Percentiles rank a stretch among this genome's conserved stretches.
phyloP scores from a whole-genome alignment of 2,113 vertebrate species.

The Vulpes vulpes region DNA sequence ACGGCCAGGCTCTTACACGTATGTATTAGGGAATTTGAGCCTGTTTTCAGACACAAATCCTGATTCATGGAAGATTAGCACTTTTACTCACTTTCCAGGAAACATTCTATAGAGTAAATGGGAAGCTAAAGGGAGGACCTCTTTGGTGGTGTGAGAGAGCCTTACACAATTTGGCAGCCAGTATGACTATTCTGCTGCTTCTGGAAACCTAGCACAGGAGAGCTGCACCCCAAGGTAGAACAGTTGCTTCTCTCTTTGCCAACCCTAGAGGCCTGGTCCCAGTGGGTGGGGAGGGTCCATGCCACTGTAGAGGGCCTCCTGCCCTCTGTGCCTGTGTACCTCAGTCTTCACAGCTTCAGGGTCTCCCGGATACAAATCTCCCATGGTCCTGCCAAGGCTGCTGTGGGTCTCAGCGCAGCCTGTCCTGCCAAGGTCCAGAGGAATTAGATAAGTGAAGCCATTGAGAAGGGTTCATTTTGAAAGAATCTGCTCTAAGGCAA shows the following conservation, averaged over 20 bases:
- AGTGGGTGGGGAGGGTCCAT: not conserved
- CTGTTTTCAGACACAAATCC: not conserved
- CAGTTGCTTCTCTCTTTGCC: not conserved
- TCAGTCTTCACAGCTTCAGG: not conserved
- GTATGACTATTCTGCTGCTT: not conserved
- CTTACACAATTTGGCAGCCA: not conserved
- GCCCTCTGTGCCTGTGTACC: too few relatives aligned
- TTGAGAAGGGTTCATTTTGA: not conserved
- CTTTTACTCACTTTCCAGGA: conserved; percentile 33
- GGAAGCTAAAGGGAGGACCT: not conserved
- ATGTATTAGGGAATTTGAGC: not conserved
- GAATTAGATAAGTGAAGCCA: not conserved
- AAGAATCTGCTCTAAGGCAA: not conserved
- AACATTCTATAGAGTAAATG: not conserved
- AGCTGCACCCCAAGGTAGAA: not conserved
- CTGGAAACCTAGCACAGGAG: not conserved
- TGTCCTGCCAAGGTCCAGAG: not conserved
- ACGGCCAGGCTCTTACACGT: not conserved
- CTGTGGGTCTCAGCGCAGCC: not conserved
- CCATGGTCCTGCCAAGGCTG: not conserved
- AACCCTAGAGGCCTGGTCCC: not conserved
- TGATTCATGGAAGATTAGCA: not conserved
- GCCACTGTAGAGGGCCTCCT: not conserved
- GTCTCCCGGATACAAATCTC: not conserved
- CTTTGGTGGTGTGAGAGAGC: not conserved